Conservation (phyloP, 2,797 vertebrate genomes). For the Numenius phaeopus region DNA sequence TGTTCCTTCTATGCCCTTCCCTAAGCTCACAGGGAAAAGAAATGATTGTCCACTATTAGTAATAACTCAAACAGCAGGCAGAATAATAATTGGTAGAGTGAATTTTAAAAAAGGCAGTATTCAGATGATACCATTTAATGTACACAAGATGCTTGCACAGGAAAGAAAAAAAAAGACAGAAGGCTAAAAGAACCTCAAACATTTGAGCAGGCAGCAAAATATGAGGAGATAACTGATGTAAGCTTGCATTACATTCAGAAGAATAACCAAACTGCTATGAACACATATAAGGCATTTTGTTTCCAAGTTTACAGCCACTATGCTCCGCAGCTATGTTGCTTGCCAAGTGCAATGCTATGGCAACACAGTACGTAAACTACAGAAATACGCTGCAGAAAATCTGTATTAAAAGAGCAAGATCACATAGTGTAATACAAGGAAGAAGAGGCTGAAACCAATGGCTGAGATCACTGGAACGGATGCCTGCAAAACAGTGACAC, state of each 20-base stretch:
- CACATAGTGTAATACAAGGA: background rate
- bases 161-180: background rate
- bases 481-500: background rate
- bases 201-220: background rate
- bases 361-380: accelerated
- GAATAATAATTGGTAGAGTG: background rate
- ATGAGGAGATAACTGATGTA: background rate
- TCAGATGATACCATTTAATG: background rate
- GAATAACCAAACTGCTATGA: background rate
- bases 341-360: background rate
- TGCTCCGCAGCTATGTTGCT: background rate
- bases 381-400: background rate
- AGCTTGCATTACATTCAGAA: background rate
- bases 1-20: background rate
- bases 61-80: background rate
- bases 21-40: background rate
- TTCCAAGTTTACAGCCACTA: background rate
- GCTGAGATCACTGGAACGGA: background rate
- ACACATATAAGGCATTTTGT: background rate
- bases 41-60: background rate
- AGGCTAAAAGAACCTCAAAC: background rate
- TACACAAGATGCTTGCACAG: background rate
- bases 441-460: background rate
- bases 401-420: background rate
- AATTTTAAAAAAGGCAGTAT: background rate